Evolutionary conservation across 2,888 invertebrate genomes (phyloP), one percentile per base, ranked within the genome.

Genomic region (Hymenopus coronatus): DNA sequence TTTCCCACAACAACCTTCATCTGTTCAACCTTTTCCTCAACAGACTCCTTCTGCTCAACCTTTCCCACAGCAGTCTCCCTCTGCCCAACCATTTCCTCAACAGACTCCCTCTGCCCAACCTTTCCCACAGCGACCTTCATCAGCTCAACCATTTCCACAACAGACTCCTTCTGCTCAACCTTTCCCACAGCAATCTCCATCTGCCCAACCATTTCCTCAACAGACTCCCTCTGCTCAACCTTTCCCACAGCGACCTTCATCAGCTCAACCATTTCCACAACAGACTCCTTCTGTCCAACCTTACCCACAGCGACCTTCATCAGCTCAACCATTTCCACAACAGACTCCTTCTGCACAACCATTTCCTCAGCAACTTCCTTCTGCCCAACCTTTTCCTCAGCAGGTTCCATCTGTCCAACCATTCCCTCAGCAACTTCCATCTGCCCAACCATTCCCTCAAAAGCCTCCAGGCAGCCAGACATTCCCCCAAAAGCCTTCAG

Each of bases 151-250:
- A 84, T 87, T 33, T 9, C 27, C 28, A 6, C 85, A 85, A 6
- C 54, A 70, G 6, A 3, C 33, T 20, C 30, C 84, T 2, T 28
- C 84, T 14, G 15, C 40, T 7, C 88, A 89, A 83, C 81, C 83
- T 20, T 46, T 82, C 20, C 85, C 83, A 40, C 88, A 88, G n/a
- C 81, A 82, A 4, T 1, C 20, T 46, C 30, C 83, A 40, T 91
- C 92, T 1, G 91, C 92, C 0, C 92, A 91, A 89, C 92, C 92
- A 82, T 92, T 93, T 3, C 93, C 92, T 92, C 93, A 92, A 90
- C 33, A 40, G 20, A 86, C 30, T 93, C 0, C n/a, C 90, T 14
- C 90, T 92, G 46, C 93, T 92, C 84, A 92, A 92, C 89, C 84
- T 2, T 84, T 28, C 8, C 84, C 84, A 3, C 84, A 84, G 20